A percentile compares a stretch with the other conserved stretches of the same genome.
phyloP scores from a whole-genome alignment of 2,113 vertebrate species.

The Platysteira castanea region DNA sequence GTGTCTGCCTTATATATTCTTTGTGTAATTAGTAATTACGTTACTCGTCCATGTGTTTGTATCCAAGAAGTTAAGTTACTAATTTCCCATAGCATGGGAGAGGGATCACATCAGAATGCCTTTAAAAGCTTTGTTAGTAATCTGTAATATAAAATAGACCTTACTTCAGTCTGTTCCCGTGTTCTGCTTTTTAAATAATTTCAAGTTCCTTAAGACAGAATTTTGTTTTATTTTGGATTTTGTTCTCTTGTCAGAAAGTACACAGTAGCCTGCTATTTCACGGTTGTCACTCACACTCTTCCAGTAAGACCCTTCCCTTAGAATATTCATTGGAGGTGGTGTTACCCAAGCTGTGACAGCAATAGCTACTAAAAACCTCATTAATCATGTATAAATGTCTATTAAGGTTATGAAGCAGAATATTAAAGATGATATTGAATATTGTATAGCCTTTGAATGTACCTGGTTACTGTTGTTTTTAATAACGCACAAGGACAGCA shows the following conservation, averaged over 20 bases:
- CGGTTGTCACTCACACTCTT: neutral
- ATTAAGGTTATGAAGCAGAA: conserved; percentile 11
- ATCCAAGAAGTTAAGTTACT: neutral
- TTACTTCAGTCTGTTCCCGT: neutral
- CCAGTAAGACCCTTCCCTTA: neutral
- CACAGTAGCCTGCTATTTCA: neutral
- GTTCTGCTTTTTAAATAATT: neutral
- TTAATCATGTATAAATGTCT: conserved; percentile 14
- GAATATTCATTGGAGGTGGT: neutral
- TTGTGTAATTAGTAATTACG: neutral
- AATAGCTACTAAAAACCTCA: conserved; percentile 9
- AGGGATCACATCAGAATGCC: neutral
- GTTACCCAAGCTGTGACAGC: conserved; percentile 3
- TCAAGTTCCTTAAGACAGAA: neutral
- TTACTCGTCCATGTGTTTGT: neutral
- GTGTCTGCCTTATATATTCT: neutral
- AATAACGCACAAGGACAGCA: neutral
- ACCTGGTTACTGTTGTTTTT: conserved; percentile 34
- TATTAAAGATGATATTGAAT: conserved; percentile 4
- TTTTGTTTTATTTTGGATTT: neutral
- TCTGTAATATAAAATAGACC: neutral
- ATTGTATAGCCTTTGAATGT: neutral
- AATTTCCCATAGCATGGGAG: neutral
- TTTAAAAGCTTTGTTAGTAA: neutral
- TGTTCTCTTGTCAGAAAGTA: neutral